Percentiles rank a stretch among this genome's conserved stretches.
Evolutionary conservation across 2,888 invertebrate genomes (phyloP).

Genomic region (Brachypterus glaber): DNA sequence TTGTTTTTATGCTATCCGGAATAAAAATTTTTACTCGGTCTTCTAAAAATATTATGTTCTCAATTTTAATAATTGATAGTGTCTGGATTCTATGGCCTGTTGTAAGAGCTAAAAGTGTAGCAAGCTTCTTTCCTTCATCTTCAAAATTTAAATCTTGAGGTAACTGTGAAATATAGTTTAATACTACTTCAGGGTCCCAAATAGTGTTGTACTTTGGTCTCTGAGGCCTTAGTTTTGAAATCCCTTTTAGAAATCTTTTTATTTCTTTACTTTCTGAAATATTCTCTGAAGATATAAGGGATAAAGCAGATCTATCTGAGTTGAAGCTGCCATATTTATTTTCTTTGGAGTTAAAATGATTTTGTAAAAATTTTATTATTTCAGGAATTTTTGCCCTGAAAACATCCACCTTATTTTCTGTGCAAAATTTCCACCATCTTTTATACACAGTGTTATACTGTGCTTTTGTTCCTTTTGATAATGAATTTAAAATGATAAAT

Average conservation of each 20-base stretch:
- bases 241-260: no score
- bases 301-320: neutral
- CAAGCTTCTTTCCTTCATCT: conserved; percentile 5
- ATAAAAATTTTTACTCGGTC: conserved; percentile 2
- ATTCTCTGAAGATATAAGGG: neutral
- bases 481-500: neutral
- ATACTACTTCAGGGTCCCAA: conserved; percentile 2
- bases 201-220: neutral
- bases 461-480: neutral
- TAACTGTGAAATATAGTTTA: neutral
- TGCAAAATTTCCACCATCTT: conserved; percentile 2
- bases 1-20: neutral
- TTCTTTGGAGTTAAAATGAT: neutral
- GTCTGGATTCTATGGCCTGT: conserved; percentile 3
- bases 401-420: neutral
- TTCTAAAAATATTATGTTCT: neutral
- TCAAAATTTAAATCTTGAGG: conserved; percentile 14
- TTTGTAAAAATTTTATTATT: conserved; percentile 1
- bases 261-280: no score
- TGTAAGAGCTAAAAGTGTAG: neutral
- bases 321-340: conserved; percentile 1
- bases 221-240: no score
- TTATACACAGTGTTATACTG: neutral
- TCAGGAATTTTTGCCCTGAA: neutral
- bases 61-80: neutral